Evolutionary conservation across 2,113 vertebrate genomes (phyloP).

Genomic region (Holacanthus passer): DNA sequence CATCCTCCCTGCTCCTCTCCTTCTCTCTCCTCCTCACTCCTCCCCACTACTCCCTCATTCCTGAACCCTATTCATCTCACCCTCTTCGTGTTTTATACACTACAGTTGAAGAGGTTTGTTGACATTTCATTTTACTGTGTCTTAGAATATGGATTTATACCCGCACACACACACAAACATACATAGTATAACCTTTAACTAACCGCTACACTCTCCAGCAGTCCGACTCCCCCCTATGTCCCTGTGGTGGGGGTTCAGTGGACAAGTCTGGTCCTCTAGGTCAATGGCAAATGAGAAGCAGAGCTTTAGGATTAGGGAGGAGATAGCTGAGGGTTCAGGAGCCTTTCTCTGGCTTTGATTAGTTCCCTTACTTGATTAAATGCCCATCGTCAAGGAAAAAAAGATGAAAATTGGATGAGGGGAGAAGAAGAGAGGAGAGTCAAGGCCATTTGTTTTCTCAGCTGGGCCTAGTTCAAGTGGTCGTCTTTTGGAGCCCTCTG

Average conservation of each 20-base stretch:
- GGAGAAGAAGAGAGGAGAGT: conserved; percentile 66
- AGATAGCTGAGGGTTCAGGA: conserved; percentile 79
- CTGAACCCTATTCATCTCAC: conserved; percentile 74
- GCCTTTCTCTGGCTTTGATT: conserved; percentile 82
- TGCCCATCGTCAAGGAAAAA: conserved; percentile 76
- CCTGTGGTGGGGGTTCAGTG: conserved; percentile 66
- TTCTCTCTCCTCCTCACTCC: conserved; percentile 44
- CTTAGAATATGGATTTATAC: conserved; percentile 73
- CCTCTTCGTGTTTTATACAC: conserved; percentile 68
- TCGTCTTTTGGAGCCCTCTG: conserved; percentile 77
- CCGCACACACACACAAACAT: conserved; percentile 30
- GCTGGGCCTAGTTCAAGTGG: conserved; percentile 83
- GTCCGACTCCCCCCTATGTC: conserved; percentile 54
- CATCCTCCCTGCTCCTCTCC: conserved; percentile 73
- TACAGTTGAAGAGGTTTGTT: conserved; percentile 75
- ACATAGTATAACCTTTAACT: conserved; percentile 65
- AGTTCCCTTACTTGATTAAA: conserved; percentile 81
- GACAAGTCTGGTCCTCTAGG: conserved; percentile 76
- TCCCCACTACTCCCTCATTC: conserved; percentile 73
- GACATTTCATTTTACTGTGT: conserved; percentile 72
- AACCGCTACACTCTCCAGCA: conserved; percentile 53
- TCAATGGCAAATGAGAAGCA: conserved; percentile 82
- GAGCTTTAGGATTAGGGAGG: conserved; percentile 77
- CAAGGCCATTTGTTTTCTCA: conserved; percentile 84
- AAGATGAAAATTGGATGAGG: conserved; percentile 77